phyloP scores from a whole-genome alignment of 2,888 invertebrate species.

The Cryptocephalus primarius region DNA sequence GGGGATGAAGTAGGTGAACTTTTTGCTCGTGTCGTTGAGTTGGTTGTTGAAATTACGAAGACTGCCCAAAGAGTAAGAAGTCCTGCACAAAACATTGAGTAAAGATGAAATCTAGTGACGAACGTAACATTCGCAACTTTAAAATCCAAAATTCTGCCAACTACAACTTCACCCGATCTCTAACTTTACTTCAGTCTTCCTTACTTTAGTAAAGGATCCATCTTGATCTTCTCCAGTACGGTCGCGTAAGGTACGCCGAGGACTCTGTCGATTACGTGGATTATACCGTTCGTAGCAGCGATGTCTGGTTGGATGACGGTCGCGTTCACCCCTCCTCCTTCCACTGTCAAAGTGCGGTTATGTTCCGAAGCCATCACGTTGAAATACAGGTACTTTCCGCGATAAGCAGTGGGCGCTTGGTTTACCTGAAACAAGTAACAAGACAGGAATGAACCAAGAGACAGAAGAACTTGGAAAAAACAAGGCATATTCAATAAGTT shows the following conservation, averaged over 20 bases:
- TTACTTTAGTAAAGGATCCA: constrained; percentile 83
- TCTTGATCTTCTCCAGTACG: constrained; percentile 69
- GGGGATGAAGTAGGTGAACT: constrained; percentile 88
- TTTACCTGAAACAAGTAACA: constrained; percentile 45
- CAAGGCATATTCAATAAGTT: too few species aligned
- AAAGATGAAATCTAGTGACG: too few species aligned
- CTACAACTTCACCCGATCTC: too few species aligned
- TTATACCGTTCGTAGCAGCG: constrained; percentile 85
- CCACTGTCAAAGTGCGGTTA: constrained; percentile 67
- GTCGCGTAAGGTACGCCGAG: constrained; percentile 83
- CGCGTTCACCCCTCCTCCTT: constrained; percentile 87
- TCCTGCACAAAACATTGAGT: constrained; percentile 44
- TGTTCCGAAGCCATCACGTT: constrained; percentile 61
- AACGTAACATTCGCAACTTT: too few species aligned
- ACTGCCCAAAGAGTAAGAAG: constrained; percentile 65
- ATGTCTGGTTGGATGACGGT: constrained; percentile 80
- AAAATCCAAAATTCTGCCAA: too few species aligned
- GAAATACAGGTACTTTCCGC: constrained; percentile 72
- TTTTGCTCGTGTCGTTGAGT: constrained; percentile 61
- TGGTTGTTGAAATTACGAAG: constrained; percentile 68
- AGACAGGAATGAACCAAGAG: too few species aligned
- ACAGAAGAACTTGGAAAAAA: too few species aligned
- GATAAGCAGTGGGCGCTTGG: constrained; percentile 65
- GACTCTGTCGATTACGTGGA: constrained; percentile 87
- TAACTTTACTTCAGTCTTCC: constrained; percentile 23